Base-by-base conservation (phyloP, 2,888 invertebrate species). In the Hemicrepidius hirtus region DNA sequence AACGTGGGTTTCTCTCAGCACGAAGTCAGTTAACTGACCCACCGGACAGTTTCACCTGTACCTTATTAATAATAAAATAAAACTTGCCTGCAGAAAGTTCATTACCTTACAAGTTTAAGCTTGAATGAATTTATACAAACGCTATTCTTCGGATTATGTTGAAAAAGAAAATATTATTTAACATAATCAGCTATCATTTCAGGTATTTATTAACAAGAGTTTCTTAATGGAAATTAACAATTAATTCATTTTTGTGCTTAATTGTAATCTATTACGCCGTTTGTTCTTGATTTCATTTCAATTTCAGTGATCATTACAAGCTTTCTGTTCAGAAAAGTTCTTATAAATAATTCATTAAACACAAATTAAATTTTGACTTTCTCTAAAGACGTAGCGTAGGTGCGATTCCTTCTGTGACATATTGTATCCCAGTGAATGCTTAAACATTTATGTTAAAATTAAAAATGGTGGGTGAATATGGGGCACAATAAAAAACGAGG, bases 1-100 rank as follows among this genome's bases (percentile, higher is more conserved):
- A 68, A 68, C 49, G 68, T 68, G 41, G 68, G 59, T 68, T 59
- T 68, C 68, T 59, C 68, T 68, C 57, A 21, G 59, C 59, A 68
- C 46, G 46, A 59, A 44, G n/a, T 44, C 35, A 50, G 59, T 68
- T 68, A 68, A 66, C 46, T 60, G 46, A 59, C 59, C 68, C 21
- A 24, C 49, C 37, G 66, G 64, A 53, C 66, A 57, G 57, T 66
- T 66, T 66, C 57, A 66, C 66, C 57, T 57, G 55, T 20, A 66
- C 44, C 21, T 57, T 16, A 40, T 57, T 57, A 57, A 18, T 35
- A 57, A 21, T 35, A 57, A 21, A 2, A 32, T 32, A 32, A 32
- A 32, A 32, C 32, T 32, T 32, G 4, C 2, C 49, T 21, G 20
- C 9, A 20, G 20, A 21, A 49, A 49, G 21, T 16, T 10, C 49